These are phyloP conservation scores for Takifugu ocellatus DNA, from an alignment of 2,797 vertebrate species.

Conservation along the genomic window DNA sequence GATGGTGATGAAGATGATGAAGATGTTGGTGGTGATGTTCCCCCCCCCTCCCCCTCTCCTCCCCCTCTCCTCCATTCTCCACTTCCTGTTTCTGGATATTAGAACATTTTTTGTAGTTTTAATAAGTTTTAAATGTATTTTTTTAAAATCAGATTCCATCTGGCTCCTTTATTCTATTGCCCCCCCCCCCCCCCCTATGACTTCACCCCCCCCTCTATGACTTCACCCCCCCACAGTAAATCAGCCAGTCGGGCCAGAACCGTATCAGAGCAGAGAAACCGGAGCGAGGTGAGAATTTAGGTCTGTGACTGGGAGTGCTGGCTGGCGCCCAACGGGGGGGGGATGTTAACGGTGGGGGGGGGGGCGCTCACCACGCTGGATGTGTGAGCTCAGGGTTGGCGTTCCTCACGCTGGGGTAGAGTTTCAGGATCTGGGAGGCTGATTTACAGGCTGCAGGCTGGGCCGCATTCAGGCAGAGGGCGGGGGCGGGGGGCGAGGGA, in stretches of 20 bases:
- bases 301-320: constrained; percentile 61
- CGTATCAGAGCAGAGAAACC: constrained; percentile 47
- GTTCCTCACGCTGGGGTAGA: constrained; percentile 36
- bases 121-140: constrained; percentile 25
- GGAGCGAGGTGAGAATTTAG: constrained; percentile 62
- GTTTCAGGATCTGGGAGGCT: constrained; percentile 52
- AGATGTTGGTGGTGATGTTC: no score
- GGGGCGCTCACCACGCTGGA: constrained; percentile 40
- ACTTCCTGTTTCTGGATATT: no score
- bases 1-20: no score
- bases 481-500: no score
- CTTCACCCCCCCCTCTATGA: constrained; percentile 4
- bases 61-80: background rate
- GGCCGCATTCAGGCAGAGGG: constrained; percentile 39
- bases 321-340: constrained; percentile 50
- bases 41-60: constrained; percentile 7
- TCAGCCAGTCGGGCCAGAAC: constrained; percentile 44
- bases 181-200: no score
- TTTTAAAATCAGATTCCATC: constrained; percentile 18
- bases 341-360: constrained; percentile 41
- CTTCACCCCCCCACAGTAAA: no score
- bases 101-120: no score
- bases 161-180: constrained; percentile 58
- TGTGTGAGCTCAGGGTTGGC: constrained; percentile 33
- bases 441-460: constrained; percentile 53